phyloP scores from a whole-genome alignment of 2,113 vertebrate genomes.

The Orthonyx spaldingii region DNA sequence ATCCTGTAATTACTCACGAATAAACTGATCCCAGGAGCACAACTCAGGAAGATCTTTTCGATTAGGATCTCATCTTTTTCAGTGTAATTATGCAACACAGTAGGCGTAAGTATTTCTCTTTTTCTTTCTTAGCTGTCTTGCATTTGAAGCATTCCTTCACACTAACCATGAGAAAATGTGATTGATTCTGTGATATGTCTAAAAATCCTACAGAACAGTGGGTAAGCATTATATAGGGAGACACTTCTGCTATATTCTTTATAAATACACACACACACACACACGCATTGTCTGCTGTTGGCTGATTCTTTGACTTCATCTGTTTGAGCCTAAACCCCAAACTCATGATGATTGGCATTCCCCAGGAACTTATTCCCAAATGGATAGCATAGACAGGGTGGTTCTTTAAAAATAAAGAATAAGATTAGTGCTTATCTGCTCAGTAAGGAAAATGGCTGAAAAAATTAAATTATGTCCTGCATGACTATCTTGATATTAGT shows the following conservation, averaged over 20 bases:
- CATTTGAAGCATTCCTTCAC: background rate
- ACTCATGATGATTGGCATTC: background rate
- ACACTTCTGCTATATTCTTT: background rate
- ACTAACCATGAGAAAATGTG: background rate
- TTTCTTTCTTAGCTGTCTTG: background rate
- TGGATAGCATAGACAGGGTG: background rate
- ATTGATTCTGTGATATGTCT: background rate
- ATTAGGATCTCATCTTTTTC: background rate
- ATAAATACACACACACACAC: background rate
- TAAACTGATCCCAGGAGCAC: background rate
- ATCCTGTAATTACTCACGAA: background rate
- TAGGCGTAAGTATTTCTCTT: background rate
- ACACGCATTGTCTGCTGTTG: background rate
- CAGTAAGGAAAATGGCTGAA: background rate
- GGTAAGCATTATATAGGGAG: background rate
- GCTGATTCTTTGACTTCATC: background rate
- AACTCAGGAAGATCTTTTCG: background rate
- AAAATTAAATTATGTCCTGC: background rate
- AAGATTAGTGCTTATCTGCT: background rate
- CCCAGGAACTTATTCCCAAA: background rate
- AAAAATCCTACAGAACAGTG: background rate
- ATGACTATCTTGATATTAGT: background rate
- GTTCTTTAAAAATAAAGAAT: background rate
- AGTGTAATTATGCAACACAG: background rate
- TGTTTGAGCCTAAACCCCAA: background rate